These are phyloP conservation scores for Entomobrya proxima DNA, from an alignment of 2,888 invertebrate genomes.

Conservation along the genomic window DNA sequence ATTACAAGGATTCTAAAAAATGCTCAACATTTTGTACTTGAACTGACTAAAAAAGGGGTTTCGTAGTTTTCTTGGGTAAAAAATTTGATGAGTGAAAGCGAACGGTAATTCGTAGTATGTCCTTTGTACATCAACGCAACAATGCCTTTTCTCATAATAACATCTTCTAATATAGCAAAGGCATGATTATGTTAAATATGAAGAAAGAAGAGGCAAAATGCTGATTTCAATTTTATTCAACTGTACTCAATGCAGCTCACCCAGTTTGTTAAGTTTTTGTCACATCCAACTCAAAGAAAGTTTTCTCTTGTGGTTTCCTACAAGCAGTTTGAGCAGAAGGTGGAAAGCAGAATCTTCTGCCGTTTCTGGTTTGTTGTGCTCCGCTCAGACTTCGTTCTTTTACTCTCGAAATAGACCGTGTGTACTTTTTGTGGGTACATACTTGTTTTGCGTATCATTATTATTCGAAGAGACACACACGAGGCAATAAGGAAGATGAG, in stretches of 20 bases:
- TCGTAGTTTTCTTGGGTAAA: too few species aligned
- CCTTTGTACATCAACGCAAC: too few species aligned
- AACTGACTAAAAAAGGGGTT: too few species aligned
- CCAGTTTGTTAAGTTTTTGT: conserved; percentile 19
- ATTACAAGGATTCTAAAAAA: too few species aligned
- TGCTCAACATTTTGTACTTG: too few species aligned
- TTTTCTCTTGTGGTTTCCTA: background rate
- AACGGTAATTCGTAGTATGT: too few species aligned
- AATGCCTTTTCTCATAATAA: too few species aligned
- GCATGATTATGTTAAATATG: background rate
- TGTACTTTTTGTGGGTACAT: background rate
- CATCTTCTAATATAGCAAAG: too few species aligned
- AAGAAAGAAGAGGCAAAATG: background rate
- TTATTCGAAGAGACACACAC: background rate
- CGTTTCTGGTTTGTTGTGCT: background rate
- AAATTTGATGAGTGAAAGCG: too few species aligned
- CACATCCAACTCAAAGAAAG: conserved; percentile 6
- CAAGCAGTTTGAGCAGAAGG: background rate
- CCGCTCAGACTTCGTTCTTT: background rate
- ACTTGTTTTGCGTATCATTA: too few species aligned
- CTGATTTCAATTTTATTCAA: conserved; percentile 16
- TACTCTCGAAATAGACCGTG: background rate
- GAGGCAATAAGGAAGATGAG: conserved; percentile 14
- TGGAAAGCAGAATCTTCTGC: background rate
- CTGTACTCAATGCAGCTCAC: background rate